Evolutionary conservation across 2,797 vertebrate species (phyloP), one percentile per base, ranked within the genome.

Genomic region (Chelon labrosus): DNA sequence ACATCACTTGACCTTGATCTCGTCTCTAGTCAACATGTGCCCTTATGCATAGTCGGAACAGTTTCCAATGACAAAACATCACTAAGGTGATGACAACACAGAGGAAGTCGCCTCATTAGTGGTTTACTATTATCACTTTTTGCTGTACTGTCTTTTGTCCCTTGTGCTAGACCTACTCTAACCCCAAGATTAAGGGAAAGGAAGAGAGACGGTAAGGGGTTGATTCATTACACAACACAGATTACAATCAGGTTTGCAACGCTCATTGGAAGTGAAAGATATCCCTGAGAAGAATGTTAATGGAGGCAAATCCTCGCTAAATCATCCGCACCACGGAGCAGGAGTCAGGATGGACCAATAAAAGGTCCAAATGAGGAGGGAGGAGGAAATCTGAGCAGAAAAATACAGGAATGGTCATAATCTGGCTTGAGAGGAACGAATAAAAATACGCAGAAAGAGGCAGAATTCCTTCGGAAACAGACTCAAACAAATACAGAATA

Each of bases 211-310:
- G 73, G 47, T 1, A 47, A 42, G 73, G 69, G 75, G 80, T 80
- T 25, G 8, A 73, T 75, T 78, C 71, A 85, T 91, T 92, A 91
- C 44, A 55, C 83, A 91, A 93, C 86, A 25, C 64, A 82, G 92
- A 91, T 92, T 92, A 91, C 62, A 55, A 82, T 88, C 87, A 87
- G 58, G 46, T 47, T 31, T 16, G 38, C 25, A 73, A 78, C 4
- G 3, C 77, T 91, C 70, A 88, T 84, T 90, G 82, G 80, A 89
- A 88, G 85, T 90, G 91, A 93, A 91, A 83, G 81, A 84, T 87
- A 91, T 91, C 86, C 88, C 75, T 65, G 46, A 19, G 65, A 94
- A 83, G 91, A 93, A 92, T 91, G 89, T 91, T 92, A 89, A 93
- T 90, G 80, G 87, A 78, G 77, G 20, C 51, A 81, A 86, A 88